A percentile compares a stretch with the other conserved stretches of the same genome.
These are phyloP conservation scores for Nicator chloris DNA, from an alignment of 2,113 vertebrate species.

Conservation along the genomic window DNA sequence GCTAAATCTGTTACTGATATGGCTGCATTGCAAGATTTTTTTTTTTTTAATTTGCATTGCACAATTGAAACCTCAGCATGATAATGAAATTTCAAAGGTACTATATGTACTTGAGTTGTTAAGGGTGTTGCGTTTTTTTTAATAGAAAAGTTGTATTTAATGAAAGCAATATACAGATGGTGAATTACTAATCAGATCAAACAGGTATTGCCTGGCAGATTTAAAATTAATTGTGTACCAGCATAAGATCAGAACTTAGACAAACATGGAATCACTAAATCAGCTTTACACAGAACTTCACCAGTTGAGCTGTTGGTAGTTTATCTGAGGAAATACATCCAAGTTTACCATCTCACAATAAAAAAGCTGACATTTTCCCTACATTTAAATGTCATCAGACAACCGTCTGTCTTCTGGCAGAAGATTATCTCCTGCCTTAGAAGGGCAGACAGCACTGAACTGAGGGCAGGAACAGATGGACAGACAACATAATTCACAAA, in stretches of 20 bases:
- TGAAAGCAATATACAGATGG: slow-evolving; percentile 49
- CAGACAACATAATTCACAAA: slow-evolving; percentile 32
- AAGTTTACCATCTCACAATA: slow-evolving; percentile 22
- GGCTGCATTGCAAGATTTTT: slow-evolving; percentile 59
- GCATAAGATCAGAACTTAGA: slow-evolving; percentile 26
- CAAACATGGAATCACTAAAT: slow-evolving; percentile 45
- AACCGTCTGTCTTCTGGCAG: slow-evolving; percentile 16
- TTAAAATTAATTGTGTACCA: slow-evolving; percentile 47
- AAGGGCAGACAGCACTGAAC: background rate
- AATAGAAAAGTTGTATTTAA: slow-evolving; percentile 41
- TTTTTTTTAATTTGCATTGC: slow-evolving; percentile 75
- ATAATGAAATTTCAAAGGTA: slow-evolving; percentile 43
- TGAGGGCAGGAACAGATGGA: slow-evolving; percentile 28
- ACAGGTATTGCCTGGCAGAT: slow-evolving; percentile 34
- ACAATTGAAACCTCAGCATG: slow-evolving; percentile 70
- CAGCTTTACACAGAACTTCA: slow-evolving; percentile 20
- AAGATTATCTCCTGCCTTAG: slow-evolving; percentile 17
- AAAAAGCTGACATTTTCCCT: slow-evolving; percentile 42
- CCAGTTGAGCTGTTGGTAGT: slow-evolving; percentile 12
- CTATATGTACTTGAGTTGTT: background rate
- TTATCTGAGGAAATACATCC: slow-evolving; percentile 14
- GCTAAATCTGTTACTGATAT: slow-evolving; percentile 69
- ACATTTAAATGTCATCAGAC: slow-evolving; percentile 58
- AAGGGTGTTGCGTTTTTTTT: background rate
- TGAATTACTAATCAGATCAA: slow-evolving; percentile 50